phyloP scores from a whole-genome alignment of 2,888 invertebrate species.

The Sussaba pulchella region DNA sequence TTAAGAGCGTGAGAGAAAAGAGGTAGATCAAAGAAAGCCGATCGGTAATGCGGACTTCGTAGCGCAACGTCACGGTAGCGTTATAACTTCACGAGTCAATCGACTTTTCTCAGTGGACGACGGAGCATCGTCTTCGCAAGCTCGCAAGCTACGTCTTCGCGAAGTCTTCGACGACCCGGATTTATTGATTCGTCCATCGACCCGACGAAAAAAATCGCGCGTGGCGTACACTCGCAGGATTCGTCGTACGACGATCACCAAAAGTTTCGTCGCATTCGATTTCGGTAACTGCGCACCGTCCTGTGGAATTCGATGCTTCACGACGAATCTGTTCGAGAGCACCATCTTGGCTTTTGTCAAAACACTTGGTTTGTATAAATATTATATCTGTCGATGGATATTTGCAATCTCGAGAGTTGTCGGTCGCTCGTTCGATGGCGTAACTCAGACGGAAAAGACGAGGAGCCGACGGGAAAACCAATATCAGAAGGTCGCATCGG shows the following conservation, averaged over 20 bases:
- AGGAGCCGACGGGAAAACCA: constrained; percentile 47
- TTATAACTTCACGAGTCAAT: constrained; percentile 65
- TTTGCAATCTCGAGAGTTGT: constrained; percentile 53
- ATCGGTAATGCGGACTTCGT: constrained; percentile 58
- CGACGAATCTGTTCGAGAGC: too few relatives aligned
- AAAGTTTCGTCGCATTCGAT: too few relatives aligned
- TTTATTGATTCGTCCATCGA: constrained; percentile 56
- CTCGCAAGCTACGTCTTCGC: not conserved
- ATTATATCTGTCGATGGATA: constrained; percentile 43
- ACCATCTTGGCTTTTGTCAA: constrained; percentile 19
- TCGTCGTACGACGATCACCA: too few relatives aligned
- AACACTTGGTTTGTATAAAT: constrained; percentile 51
- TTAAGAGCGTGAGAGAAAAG: constrained; percentile 28
- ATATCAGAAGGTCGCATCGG: constrained; percentile 52
- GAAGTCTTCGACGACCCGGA: constrained; percentile 32
- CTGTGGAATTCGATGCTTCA: too few relatives aligned
- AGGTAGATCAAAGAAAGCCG: constrained; percentile 58
- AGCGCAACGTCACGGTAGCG: constrained; percentile 44
- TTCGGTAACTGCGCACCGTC: too few relatives aligned
- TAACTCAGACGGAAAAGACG: not conserved
- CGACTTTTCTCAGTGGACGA: constrained; percentile 53
- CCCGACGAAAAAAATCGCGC: constrained; percentile 35
- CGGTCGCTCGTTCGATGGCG: constrained; percentile 7
- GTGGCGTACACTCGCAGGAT: not conserved
- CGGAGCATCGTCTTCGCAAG: constrained; percentile 9